Evolutionary conservation across 2,797 vertebrate genomes (phyloP), one percentile per base, ranked within the genome.

Genomic region (Coendou prehensilis): DNA sequence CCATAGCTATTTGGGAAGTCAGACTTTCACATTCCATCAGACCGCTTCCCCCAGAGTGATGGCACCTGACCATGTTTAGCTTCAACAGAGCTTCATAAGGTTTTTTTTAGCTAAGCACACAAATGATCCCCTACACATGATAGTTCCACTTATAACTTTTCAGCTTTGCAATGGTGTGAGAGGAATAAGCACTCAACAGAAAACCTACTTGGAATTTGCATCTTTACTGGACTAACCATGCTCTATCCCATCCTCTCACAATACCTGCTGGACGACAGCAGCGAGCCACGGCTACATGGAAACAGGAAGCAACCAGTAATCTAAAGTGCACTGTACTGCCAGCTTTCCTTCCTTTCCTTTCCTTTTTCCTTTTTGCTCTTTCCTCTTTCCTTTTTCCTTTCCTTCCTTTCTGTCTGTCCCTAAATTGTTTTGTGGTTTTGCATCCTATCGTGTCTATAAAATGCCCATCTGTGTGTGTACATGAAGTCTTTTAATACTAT

Each of bases 1-100:
- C 17, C 5, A 93, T 6, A 37, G 52, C 81, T 50, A 45, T 89
- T 5, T 5, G 28, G n/a, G 69, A 88, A 85, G n/a, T 20, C 17
- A 54, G 57, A 64, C n/a, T 81, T 64, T 33, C 37, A 41, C 64
- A 41, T 92, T 64, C 82, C 57, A 33, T n/a, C 64, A 82, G 64
- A 63, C 14, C 37, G 71, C 26, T 71, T 52, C 59, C 13, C 41
- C 28, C 75, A 78, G 50, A 81, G 23, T 30, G n/a, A 56, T 57
- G 47, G 45, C 30, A 64, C 26, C 47, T 59, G 45, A 26, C 54
- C 20, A 28, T 28, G 30, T n/a, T 37, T 41, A 93, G 23, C 26
- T 76, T 83, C 23, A 22, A 64, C 59, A 28, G 57, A 93, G 54
- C 56, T 93, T 73, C 75, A n/a, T 52, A 86, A 94, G 84, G 23